phyloP scores from a whole-genome alignment of 2,888 invertebrate species.

The Prenolepis imparis region DNA sequence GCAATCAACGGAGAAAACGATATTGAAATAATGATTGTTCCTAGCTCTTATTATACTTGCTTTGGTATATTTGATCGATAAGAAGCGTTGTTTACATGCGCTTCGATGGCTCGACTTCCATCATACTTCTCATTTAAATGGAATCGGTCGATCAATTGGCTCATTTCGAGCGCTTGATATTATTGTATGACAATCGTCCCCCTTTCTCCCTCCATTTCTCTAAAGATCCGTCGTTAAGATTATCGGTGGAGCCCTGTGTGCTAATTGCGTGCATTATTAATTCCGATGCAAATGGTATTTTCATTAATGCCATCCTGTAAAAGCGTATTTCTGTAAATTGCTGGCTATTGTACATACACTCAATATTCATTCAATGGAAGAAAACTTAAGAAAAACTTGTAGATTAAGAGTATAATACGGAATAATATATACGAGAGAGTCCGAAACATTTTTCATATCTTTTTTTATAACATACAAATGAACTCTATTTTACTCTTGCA shows the following conservation, averaged over 20 bases:
- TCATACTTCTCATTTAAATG: slow-evolving; percentile 43
- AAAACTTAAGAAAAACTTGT: not conserved
- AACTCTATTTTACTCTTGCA: not conserved
- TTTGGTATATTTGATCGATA: slow-evolving; percentile 7
- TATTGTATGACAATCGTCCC: slow-evolving; percentile 18
- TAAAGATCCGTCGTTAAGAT: slow-evolving; percentile 19
- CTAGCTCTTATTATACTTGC: not conserved
- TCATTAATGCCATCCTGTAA: slow-evolving; percentile 14
- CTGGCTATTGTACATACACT: not conserved
- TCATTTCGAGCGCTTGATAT: slow-evolving; percentile 12
- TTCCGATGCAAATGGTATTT: slow-evolving; percentile 16
- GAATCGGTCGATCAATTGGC: slow-evolving; percentile 13
- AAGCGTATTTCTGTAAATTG: not conserved
- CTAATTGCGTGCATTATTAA: slow-evolving; percentile 29
- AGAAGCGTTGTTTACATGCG: not conserved
- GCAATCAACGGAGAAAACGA: not conserved
- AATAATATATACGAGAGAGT: not conserved
- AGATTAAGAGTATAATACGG: not conserved
- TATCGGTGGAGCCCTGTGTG: not conserved
- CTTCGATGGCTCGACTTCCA: slow-evolving; percentile 1
- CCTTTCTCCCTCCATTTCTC: too few species aligned
- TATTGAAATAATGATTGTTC: slow-evolving; percentile 28
- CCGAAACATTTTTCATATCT: not conserved
- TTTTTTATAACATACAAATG: not conserved
- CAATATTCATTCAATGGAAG: not conserved